Base-by-base conservation (phyloP, 2,888 invertebrate species). In the Elegia similella region DNA sequence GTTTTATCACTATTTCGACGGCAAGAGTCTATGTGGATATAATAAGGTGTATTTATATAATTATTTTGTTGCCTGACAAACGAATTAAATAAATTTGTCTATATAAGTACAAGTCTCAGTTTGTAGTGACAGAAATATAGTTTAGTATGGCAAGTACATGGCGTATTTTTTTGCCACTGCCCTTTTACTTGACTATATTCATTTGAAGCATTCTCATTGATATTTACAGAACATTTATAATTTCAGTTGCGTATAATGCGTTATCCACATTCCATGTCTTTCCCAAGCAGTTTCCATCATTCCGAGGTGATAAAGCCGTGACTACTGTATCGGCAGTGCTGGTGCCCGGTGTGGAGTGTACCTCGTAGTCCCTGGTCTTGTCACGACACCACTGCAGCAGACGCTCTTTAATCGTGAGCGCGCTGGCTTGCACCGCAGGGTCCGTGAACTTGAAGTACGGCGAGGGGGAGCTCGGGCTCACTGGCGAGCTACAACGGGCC, bases 291-390 rank as follows among this genome's bases (percentile, higher is more conserved):
- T 23, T 32, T 17, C 43, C 16, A 15, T 43, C 43, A 2, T 16
- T 12, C 10, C 7, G 7, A 46, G 46, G 17, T 12, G 15, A 10
- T 29, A 29, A 42, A 53, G 53, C 10, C 13, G 53, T 42, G 15
- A 32, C 15, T 32, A n/a, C 61, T 30, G 12, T 61, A 15, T 47
- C 47, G 57, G 55, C 13, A 15, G 23, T 38, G 58, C 57, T 53
- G 62, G 68, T 62, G 69, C 58, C 64, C n/a, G 63, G 69, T 67
- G 76, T 71, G 74, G 61, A 67, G 76, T 72, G 88, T 96, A 98
- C 98, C 96, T 98, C 96, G 93, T 99, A 99, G 93, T 97, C 98
- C 94, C 96, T 95, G 80, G 98, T 98, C 95, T 98, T 98, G 93
- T 96, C 96, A 92, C 97, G 96, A 93, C 97, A 97, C 99, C 99